A percentile compares a stretch with the other conserved stretches of the same genome.
phyloP scores from a whole-genome alignment of 2,797 vertebrate genomes.

The Eurystomus glaucurus region DNA sequence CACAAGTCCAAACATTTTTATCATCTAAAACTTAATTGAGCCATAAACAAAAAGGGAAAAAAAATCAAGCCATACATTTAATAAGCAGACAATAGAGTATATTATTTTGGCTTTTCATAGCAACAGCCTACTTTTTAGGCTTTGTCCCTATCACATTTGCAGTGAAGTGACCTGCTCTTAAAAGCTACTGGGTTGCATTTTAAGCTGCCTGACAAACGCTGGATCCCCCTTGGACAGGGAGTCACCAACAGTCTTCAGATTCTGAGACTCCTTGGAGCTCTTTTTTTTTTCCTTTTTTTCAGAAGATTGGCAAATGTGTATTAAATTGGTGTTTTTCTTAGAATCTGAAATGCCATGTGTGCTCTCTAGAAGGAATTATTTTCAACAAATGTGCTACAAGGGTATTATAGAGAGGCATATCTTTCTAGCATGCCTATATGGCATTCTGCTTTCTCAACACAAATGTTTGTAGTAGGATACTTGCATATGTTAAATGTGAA shows the following conservation, averaged over 20 bases:
- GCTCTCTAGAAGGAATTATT: background rate
- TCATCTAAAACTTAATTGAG: background rate
- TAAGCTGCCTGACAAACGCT: background rate
- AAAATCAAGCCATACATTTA: background rate
- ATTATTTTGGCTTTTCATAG: background rate
- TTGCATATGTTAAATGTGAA: background rate
- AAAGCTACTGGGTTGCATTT: background rate
- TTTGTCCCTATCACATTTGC: background rate
- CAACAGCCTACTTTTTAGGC: background rate
- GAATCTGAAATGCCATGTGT: background rate
- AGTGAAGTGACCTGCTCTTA: background rate
- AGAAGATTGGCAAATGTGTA: background rate
- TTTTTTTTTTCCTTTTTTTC: background rate
- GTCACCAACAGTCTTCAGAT: rapidly evolving
- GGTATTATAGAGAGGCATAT: background rate
- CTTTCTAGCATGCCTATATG: background rate
- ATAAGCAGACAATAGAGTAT: background rate
- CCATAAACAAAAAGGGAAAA: background rate
- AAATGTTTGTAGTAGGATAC: background rate
- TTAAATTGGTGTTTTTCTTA: background rate
- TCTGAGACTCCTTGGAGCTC: background rate
- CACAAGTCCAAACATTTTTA: background rate
- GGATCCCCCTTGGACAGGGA: background rate
- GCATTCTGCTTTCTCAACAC: background rate
- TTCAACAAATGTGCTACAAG: background rate